Evolutionary conservation across 2,797 vertebrate genomes (phyloP).

Genomic region (Caiman crocodilus): DNA sequence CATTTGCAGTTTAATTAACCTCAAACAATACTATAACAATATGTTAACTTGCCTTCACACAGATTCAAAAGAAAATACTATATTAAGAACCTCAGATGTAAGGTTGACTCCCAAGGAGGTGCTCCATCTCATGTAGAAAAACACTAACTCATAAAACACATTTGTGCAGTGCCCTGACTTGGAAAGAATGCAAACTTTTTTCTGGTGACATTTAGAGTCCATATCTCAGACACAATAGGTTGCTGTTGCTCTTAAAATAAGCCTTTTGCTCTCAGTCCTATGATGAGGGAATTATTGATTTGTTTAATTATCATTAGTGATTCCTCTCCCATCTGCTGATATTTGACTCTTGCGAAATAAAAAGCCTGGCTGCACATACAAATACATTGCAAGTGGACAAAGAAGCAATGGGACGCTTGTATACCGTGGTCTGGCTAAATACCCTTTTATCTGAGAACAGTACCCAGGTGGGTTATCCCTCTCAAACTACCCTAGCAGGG

Average conservation of each 20-base stretch:
- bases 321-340: neutral
- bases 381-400: neutral
- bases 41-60: constrained; percentile 55
- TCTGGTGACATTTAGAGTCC: neutral
- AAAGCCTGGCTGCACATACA: neutral
- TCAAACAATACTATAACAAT: constrained; percentile 49
- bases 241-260: neutral
- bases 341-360: neutral
- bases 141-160: neutral
- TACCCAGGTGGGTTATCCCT: neutral
- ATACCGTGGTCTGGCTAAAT: neutral
- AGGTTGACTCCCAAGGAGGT: neutral
- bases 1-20: constrained; percentile 68
- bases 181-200: neutral
- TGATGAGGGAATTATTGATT: neutral
- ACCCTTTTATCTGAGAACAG: neutral
- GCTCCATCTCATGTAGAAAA: constrained; percentile 22
- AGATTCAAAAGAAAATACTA: constrained; percentile 42
- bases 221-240: neutral
- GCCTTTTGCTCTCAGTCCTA: neutral
- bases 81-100: constrained; percentile 37
- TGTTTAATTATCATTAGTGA: neutral
- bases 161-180: neutral
- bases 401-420: neutral
- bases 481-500: neutral